A percentile compares a stretch with the other conserved stretches of the same genome.
phyloP scores from a whole-genome alignment of 2,797 vertebrate genomes.

The Sphaeramia orbicularis region DNA sequence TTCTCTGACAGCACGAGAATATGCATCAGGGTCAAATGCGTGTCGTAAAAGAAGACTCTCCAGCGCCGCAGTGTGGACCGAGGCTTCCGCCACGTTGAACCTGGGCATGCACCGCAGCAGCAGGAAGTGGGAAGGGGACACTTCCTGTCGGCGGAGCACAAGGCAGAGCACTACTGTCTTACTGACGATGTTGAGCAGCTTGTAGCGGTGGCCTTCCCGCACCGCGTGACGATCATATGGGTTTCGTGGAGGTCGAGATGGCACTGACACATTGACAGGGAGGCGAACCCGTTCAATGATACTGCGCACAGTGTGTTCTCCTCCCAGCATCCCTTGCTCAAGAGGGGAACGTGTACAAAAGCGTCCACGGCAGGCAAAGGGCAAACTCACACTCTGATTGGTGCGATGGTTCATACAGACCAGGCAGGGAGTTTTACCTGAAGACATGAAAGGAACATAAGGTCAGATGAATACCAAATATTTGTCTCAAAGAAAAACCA shows the following conservation, averaged over 20 bases:
- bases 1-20: slow-evolving; percentile 94
- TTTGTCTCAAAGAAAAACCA: too few species aligned
- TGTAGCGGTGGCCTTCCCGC: slow-evolving; percentile 97
- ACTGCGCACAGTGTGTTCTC: slow-evolving; percentile 96
- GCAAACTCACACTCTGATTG: slow-evolving; percentile 97
- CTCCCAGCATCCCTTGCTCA: slow-evolving; percentile 97
- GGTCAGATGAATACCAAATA: neutral
- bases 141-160: slow-evolving; percentile 90
- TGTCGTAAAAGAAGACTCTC: slow-evolving; percentile 90
- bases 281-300: slow-evolving; percentile 97
- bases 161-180: slow-evolving; percentile 98
- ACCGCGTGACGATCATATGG: slow-evolving; percentile 94
- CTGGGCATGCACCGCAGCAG: slow-evolving; percentile 95
- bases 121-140: slow-evolving; percentile 94
- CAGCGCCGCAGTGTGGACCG: slow-evolving; percentile 89
- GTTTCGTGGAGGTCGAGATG: slow-evolving; percentile 92
- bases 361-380: slow-evolving; percentile 95
- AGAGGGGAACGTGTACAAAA: slow-evolving; percentile 97
- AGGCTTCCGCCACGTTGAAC: slow-evolving; percentile 93
- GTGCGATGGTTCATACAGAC: slow-evolving; percentile 99
- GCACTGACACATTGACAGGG: slow-evolving; percentile 95
- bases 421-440: slow-evolving; percentile 95
- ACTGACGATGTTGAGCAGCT: slow-evolving; percentile 97
- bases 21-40: slow-evolving; percentile 93
- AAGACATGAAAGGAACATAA: neutral